These are phyloP conservation scores for Dasyprocta punctata DNA, from an alignment of 2,113 vertebrate genomes.

Conservation along the genomic window DNA sequence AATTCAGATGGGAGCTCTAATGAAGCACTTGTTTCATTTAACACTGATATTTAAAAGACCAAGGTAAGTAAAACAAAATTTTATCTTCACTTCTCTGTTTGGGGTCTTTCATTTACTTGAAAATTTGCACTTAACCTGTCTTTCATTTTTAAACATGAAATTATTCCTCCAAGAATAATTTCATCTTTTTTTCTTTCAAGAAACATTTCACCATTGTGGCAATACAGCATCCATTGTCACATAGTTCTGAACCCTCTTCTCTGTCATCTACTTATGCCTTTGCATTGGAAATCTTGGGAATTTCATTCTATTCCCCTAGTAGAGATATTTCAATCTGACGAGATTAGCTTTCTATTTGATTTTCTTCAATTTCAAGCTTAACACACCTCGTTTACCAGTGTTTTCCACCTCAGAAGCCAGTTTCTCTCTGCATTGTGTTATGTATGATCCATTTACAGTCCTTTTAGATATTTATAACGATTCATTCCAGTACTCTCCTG, in stretches of 20 bases:
- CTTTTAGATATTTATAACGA: not conserved
- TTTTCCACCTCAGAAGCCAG: not conserved
- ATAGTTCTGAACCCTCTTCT: not conserved
- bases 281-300: not conserved
- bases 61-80: not conserved
- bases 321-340: not conserved
- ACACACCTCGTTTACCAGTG: not conserved
- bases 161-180: not conserved
- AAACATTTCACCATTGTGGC: not conserved
- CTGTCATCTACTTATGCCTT: not conserved
- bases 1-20: not conserved
- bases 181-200: not conserved
- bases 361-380: not conserved
- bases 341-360: not conserved
- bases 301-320: not conserved
- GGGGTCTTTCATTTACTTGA: not conserved
- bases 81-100: not conserved
- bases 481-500: not conserved
- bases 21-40: not conserved
- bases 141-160: not conserved
- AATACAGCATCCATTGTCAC: not conserved
- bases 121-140: not conserved
- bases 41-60: not conserved
- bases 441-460: not conserved
- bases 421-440: not conserved